Base-by-base conservation (phyloP, 2,888 invertebrate species). In the Plebejus melissa region DNA sequence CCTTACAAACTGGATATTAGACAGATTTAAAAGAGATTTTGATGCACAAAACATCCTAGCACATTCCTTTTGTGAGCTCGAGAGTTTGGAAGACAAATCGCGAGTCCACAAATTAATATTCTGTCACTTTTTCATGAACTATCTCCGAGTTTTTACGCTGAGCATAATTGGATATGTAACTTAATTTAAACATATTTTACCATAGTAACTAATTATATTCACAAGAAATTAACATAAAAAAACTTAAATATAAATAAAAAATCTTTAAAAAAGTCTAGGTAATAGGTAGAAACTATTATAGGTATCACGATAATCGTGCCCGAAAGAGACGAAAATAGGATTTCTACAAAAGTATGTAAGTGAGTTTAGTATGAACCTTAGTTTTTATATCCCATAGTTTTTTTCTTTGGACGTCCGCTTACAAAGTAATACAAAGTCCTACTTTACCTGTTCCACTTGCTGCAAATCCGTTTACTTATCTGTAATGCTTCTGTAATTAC, bases 401-500 rank as follows among this genome's bases (percentile, higher is more conserved):
- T 54, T 54, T 54, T 54, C 54, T 4, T 50, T 50, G 13, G 22
- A 22, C 22, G 16, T 54, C 54, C 16, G 16, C 65, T 65, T 13
- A 65, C 65, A 65, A 32, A 65, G 65, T 16, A 36, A 65, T 5
- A 65, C 65, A 65, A 65, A 65, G 65, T 65, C 65, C 65, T 65
- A 65, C 32, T 65, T 65, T 36, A 36, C 11, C 32, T 4, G 32
- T 65, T 13, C 65, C 65, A 65, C 13, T 65, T 65, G 32, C 65
- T 65, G 65, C 16, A 65, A 65, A 65, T 65, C 65, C 65, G 65
- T 65, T 6, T 36, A 65, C 65, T 65, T 65, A 65, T 65, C 32
- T 65, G 65, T 65, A 65, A 32, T 65, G 13, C 60, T 13, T 13
- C 13, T 11, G 60, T 65, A 65, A 65, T 65, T 32, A 65, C 65